Evolutionary conservation across 1,140 invertebrate genomes (phyloP).

Genomic region (Zophobas morio): DNA sequence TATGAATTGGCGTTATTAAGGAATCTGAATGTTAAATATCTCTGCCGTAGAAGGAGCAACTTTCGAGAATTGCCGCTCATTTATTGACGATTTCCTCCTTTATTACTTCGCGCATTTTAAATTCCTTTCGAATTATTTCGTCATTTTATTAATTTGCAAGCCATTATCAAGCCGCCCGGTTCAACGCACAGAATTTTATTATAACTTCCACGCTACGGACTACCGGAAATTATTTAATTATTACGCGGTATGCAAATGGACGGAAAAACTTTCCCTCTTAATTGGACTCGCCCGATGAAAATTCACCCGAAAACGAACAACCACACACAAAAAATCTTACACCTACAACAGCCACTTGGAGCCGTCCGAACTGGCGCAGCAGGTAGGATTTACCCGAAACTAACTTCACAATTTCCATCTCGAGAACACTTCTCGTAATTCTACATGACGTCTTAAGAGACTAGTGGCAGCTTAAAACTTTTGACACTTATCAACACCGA

Average conservation of each 20-base stretch:
- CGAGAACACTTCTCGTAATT: no score
- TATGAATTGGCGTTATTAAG: constrained; percentile 66
- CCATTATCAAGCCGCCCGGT: constrained; percentile 40
- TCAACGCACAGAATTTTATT: constrained; percentile 46
- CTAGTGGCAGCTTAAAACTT: no score
- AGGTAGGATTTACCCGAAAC: no score
- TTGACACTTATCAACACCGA: no score
- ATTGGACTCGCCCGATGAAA: constrained; percentile 15
- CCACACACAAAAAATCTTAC: background rate
- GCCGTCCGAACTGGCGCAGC: no score
- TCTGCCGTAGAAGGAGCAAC: constrained; percentile 43
- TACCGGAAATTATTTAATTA: constrained; percentile 48
- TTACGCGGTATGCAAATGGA: constrained; percentile 43
- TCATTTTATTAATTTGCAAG: constrained; percentile 49
- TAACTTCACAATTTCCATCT: no score
- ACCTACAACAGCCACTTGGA: no score
- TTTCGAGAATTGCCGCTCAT: constrained; percentile 39
- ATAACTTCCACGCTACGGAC: constrained; percentile 26
- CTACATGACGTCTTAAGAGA: no score
- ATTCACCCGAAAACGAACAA: background rate
- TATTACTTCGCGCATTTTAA: constrained; percentile 43
- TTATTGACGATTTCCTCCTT: constrained; percentile 42
- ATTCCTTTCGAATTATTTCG: constrained; percentile 47
- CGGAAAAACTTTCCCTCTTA: constrained; percentile 31
- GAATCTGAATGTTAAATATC: constrained; percentile 62